Evolutionary conservation across 2,113 vertebrate genomes (phyloP), one percentile per base, ranked within the genome.

Genomic region (Nicator chloris): DNA sequence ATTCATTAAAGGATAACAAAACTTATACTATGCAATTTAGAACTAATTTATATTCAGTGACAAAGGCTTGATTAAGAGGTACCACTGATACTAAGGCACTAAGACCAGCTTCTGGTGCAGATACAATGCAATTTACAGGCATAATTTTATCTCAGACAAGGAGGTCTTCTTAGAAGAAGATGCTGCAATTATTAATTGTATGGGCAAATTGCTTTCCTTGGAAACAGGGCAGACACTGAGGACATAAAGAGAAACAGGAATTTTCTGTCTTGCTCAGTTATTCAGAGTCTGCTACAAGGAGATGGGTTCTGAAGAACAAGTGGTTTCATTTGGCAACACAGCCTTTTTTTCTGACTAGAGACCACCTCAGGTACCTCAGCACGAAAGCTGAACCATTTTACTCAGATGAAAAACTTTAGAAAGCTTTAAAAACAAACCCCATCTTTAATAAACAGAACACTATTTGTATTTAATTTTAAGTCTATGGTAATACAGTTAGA

Each of bases 391-490:
- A 68, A 17, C 23, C 44, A 0, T 11, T 75, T 63, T 12, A 53
- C 28, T 56, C 19, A 47, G 8, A 19, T 10, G 0, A 24, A 28
- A 45, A 65, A n/a, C 15, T 21, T 16, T 4, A 42, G 20, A 35
- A 49, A 75, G 11, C 24, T 60, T 88, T 17, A 50, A 37, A 86
- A 73, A 26, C 10, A 69, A 79, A 31, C 1, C 4, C 3, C 4
- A 53, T 3, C 9, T 27, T 66, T 31, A 33, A 37, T 27, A 50
- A 78, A 85, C 21, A 81, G 44, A 69, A 49, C 22, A 20, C 11
- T 9, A 1, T 0, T 35, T 2, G 1, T 16, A 47, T 18, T 68
- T 64, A 39, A 33, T 21, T 17, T 13, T 11, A 21, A 44, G 3
- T 8, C 28, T 57, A 5, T 2, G 26, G 31, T 4, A 44, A 15